Conservation (phyloP, 2,113 vertebrate species). For the Psammodynastes pulverulentus region DNA sequence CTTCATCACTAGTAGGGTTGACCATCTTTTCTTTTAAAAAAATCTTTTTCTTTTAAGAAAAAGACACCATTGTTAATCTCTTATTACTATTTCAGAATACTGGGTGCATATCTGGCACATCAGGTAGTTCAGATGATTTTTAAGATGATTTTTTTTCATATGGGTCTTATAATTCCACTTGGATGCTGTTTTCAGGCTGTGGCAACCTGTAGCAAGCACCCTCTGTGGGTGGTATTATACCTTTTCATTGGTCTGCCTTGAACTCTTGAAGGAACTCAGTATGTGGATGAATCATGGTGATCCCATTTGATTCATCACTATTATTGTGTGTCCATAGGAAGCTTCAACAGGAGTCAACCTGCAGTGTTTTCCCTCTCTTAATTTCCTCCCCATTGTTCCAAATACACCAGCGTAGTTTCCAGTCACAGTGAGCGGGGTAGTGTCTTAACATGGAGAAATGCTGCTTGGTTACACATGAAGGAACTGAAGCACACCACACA, state of each 20-base stretch:
- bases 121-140: too few species aligned
- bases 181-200: not conserved
- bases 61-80: not conserved
- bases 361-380: not conserved
- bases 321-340: not conserved
- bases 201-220: not conserved
- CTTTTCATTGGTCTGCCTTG: not conserved
- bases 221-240: not conserved
- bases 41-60: not conserved
- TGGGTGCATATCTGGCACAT: not conserved
- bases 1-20: not conserved
- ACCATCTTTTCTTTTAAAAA: not conserved
- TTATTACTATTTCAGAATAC: not conserved
- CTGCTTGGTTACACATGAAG: conserved; percentile 9
- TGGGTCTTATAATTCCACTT: not conserved
- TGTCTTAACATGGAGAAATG: not conserved
- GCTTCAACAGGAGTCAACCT: not conserved
- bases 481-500: not conserved
- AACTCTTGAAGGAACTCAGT: not conserved
- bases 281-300: not conserved
- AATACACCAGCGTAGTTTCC: not conserved
- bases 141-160: not conserved
- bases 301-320: not conserved
- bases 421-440: not conserved
- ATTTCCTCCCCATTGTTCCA: not conserved